Evolutionary conservation across 2,888 invertebrate genomes (phyloP).

Genomic region (Hesperia comma): DNA sequence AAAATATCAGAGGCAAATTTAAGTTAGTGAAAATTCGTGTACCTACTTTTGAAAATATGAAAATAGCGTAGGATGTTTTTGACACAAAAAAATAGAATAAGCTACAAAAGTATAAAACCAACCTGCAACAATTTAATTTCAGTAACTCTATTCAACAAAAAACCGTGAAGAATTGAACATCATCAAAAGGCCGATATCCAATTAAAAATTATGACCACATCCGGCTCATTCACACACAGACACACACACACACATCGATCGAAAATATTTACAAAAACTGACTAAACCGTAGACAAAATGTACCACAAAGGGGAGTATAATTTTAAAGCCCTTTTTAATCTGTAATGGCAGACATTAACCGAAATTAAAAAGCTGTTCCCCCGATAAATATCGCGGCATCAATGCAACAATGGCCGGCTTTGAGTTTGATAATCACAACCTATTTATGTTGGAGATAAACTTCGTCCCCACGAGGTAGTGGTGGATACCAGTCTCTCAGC

Average conservation of each 20-base stretch:
- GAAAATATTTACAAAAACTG: constrained; percentile 42
- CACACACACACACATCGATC: constrained; percentile 35
- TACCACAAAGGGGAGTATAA: constrained; percentile 48
- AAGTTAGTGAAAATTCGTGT: too few species aligned
- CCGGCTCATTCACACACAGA: constrained; percentile 46
- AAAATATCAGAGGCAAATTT: too few species aligned
- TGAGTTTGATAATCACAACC: constrained; percentile 31
- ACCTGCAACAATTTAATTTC: constrained; percentile 1
- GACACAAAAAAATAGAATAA: not conserved
- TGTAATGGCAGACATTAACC: constrained; percentile 46
- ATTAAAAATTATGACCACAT: constrained; percentile 45
- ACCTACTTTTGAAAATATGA: too few species aligned
- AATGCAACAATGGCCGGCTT: constrained; percentile 49
- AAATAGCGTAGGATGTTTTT: too few species aligned
- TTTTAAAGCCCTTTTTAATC: constrained; percentile 45
- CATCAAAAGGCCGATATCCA: constrained; percentile 32
- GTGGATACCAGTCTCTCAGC: not conserved
- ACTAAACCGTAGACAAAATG: constrained; percentile 42
- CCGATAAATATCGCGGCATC: constrained; percentile 46
- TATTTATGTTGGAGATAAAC: constrained; percentile 16
- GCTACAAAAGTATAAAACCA: too few species aligned
- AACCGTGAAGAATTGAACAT: constrained; percentile 25
- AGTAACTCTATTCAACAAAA: constrained; percentile 33
- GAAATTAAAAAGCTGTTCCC: constrained; percentile 55
- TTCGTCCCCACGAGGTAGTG: not conserved